A percentile compares a stretch with the other conserved stretches of the same genome.
These are phyloP conservation scores for Borostomias antarcticus DNA, from an alignment of 2,797 vertebrate genomes.

Conservation along the genomic window DNA sequence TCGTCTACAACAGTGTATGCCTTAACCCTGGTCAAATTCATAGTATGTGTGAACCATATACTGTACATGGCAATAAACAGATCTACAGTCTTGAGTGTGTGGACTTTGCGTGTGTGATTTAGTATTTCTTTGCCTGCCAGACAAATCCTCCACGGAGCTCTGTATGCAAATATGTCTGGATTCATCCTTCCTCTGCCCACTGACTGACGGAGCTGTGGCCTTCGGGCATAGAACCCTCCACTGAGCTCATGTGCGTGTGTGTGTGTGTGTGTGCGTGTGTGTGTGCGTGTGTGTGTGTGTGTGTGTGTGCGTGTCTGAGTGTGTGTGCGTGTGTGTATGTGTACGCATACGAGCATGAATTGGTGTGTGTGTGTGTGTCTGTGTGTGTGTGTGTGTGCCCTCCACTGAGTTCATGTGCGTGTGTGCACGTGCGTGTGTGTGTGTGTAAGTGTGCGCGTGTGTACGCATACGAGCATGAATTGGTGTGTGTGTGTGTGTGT, in stretches of 20 bases:
- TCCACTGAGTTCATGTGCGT: slow-evolving; percentile 28
- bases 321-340: too few species aligned
- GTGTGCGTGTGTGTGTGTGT: slow-evolving; percentile 31
- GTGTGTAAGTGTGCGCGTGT: slow-evolving; percentile 23
- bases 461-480: slow-evolving; percentile 41
- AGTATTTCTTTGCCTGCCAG: slow-evolving; percentile 49
- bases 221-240: slow-evolving; percentile 45
- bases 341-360: slow-evolving; percentile 41
- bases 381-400: neutral
- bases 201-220: slow-evolving; percentile 55
- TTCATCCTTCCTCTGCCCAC: slow-evolving; percentile 58
- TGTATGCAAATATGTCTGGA: slow-evolving; percentile 58
- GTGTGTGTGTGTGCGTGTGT: slow-evolving; percentile 31
- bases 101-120: slow-evolving; percentile 23
- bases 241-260: slow-evolving; percentile 27
- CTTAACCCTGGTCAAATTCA: too few species aligned
- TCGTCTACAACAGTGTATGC: too few species aligned
- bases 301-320: slow-evolving; percentile 13
- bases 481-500: slow-evolving; percentile 35
- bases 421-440: slow-evolving; percentile 30
- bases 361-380: slow-evolving; percentile 35
- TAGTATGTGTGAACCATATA: too few species aligned
- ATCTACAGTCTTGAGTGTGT: slow-evolving; percentile 20
- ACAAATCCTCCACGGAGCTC: slow-evolving; percentile 55
- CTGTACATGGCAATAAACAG: too few species aligned